Conservation (phyloP, 1,140 invertebrate species). For the Charaxes varanes region DNA sequence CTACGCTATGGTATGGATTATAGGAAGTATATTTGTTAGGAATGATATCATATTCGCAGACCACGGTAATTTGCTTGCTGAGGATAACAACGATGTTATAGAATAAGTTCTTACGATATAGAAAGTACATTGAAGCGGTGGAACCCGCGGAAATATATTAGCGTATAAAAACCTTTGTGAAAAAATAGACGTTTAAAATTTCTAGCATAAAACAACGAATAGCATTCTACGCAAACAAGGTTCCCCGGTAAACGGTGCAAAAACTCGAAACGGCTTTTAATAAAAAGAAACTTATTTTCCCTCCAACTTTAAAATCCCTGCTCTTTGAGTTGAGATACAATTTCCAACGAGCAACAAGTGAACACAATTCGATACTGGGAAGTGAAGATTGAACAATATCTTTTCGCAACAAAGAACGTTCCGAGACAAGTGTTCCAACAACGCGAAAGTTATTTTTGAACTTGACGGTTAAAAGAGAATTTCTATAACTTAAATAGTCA, state of each 20-base stretch:
- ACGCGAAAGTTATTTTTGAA: conserved; percentile 11
- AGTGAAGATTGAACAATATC: conserved; percentile 17
- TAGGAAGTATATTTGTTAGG: not conserved
- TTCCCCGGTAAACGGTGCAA: not conserved
- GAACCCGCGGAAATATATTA: not conserved
- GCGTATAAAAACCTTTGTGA: not conserved
- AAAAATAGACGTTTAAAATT: not conserved
- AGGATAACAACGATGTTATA: not conserved
- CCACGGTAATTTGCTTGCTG: too few species aligned
- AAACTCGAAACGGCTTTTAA: conserved; percentile 5
- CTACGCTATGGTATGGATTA: not conserved
- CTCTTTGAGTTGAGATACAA: conserved; percentile 8
- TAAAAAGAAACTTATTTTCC: conserved; percentile 5
- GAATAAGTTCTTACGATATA: not conserved
- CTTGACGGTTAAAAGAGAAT: conserved; percentile 1
- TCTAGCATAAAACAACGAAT: conserved; percentile 2
- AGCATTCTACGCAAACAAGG: conserved; percentile 1
- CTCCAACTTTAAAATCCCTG: conserved; percentile 7
- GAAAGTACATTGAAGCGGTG: not conserved
- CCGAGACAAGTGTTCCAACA: conserved; percentile 14
- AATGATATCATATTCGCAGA: not conserved
- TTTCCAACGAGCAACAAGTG: conserved; percentile 22
- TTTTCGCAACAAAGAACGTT: conserved; percentile 25
- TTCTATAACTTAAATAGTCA: not conserved
- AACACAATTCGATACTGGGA: conserved; percentile 19